Evolutionary conservation across 2,888 invertebrate species (phyloP).

Genomic region (Meteorus colon): DNA sequence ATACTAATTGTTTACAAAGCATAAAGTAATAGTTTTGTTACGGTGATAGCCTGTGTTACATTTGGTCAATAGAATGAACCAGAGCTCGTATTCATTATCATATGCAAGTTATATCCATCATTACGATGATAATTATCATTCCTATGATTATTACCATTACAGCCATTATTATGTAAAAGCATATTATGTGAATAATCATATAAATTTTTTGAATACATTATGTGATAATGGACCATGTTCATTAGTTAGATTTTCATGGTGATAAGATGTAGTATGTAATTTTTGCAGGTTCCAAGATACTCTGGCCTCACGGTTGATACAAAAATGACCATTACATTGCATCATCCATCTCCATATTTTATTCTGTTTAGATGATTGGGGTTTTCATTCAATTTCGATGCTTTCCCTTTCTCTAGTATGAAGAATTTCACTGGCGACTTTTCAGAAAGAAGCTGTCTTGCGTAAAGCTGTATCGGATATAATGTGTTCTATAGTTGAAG

Average conservation of each 20-base stretch:
- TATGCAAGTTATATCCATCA: neutral
- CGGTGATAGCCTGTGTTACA: neutral
- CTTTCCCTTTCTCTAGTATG: too few relatives aligned
- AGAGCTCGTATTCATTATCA: neutral
- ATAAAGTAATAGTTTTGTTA: neutral
- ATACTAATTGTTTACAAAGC: neutral
- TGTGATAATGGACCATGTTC: neutral
- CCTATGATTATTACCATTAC: neutral
- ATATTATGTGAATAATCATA: neutral
- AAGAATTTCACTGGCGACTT: too few relatives aligned
- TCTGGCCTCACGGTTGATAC: too few relatives aligned
- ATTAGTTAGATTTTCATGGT: neutral
- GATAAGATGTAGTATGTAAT: too few relatives aligned
- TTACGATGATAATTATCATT: neutral
- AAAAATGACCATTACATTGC: too few relatives aligned
- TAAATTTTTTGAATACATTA: neutral
- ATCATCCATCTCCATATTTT: too few relatives aligned
- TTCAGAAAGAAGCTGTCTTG: too few relatives aligned
- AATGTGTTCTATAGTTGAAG: neutral
- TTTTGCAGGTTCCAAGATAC: too few relatives aligned
- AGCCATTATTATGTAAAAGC: neutral
- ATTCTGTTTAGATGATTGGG: too few relatives aligned
- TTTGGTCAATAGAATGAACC: neutral
- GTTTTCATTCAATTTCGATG: too few relatives aligned
- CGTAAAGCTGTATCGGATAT: neutral